A percentile compares a stretch with the other conserved stretches of the same genome.
Evolutionary conservation across 2,888 invertebrate genomes (phyloP).

Genomic region (Adela reaumurella): DNA sequence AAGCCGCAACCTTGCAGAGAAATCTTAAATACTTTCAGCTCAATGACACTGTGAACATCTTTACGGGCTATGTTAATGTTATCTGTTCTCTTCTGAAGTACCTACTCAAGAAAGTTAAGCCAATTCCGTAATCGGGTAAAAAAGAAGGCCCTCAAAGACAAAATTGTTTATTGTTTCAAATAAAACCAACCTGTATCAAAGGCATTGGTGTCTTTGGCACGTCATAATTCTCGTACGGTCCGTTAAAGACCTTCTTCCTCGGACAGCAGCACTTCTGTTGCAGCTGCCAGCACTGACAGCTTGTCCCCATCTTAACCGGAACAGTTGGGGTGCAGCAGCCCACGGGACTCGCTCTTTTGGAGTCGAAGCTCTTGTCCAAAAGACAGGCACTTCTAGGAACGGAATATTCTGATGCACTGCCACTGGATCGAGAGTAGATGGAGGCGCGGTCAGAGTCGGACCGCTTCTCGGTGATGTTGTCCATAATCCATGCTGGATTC

Average conservation of each 20-base stretch:
- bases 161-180: not conserved
- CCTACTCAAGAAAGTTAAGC: too few relatives aligned
- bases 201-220: slow-evolving; percentile 67
- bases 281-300: slow-evolving; percentile 40
- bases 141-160: too few relatives aligned
- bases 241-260: slow-evolving; percentile 41
- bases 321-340: slow-evolving; percentile 55
- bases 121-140: too few relatives aligned
- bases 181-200: slow-evolving; percentile 42
- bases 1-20: too few relatives aligned
- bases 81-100: too few relatives aligned
- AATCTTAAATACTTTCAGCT: too few relatives aligned
- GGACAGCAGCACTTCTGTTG: slow-evolving; percentile 35
- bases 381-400: slow-evolving; percentile 46
- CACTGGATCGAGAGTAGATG: slow-evolving; percentile 63
- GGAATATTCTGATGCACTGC: slow-evolving; percentile 65
- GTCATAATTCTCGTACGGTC: slow-evolving; percentile 77
- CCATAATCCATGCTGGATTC: slow-evolving; percentile 60
- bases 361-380: slow-evolving; percentile 49
- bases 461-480: slow-evolving; percentile 44
- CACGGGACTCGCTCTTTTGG: slow-evolving; percentile 37
- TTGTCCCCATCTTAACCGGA: slow-evolving; percentile 45
- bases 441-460: slow-evolving; percentile 61
- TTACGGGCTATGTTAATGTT: too few relatives aligned
- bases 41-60: too few relatives aligned